phyloP scores from a whole-genome alignment of 1,140 invertebrate genomes.

The Monochamus saltuarius region DNA sequence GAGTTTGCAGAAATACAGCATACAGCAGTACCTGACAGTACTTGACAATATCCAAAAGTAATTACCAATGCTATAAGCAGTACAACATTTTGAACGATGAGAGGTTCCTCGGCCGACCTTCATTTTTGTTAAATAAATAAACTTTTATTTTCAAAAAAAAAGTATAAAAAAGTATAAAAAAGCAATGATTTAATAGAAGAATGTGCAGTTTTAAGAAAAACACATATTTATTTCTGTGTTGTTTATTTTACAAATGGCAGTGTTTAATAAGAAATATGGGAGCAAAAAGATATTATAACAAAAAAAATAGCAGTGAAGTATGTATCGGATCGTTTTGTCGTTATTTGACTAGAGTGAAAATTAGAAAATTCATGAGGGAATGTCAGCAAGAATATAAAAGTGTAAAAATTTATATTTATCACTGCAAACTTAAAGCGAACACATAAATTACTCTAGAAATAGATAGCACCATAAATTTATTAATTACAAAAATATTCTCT shows the following conservation, averaged over 20 bases:
- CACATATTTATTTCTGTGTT: background rate
- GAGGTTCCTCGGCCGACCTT: no score
- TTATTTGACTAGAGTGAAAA: background rate
- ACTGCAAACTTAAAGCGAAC: conserved; percentile 11
- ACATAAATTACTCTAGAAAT: conserved; percentile 22
- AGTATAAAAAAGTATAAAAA: no score
- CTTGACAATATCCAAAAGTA: no score
- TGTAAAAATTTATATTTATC: background rate
- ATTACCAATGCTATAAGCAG: no score
- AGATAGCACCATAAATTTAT: conserved; percentile 42
- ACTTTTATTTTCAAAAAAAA: no score
- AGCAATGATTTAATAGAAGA: background rate
- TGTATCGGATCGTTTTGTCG: conserved; percentile 1
- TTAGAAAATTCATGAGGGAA: conserved; percentile 10
- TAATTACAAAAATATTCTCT: conserved; percentile 44
- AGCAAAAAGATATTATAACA: background rate
- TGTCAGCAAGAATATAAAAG: conserved; percentile 1
- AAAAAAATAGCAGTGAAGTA: conserved; percentile 8
- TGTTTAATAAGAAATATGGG: conserved; percentile 32
- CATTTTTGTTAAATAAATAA: no score
- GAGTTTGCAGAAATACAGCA: no score
- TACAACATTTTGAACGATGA: no score
- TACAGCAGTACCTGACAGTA: no score
- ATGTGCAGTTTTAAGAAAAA: conserved; percentile 4
- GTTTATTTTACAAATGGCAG: conserved; percentile 37